Conservation (phyloP, 2,113 vertebrate genomes). For the Puntigrus tetrazona region DNA sequence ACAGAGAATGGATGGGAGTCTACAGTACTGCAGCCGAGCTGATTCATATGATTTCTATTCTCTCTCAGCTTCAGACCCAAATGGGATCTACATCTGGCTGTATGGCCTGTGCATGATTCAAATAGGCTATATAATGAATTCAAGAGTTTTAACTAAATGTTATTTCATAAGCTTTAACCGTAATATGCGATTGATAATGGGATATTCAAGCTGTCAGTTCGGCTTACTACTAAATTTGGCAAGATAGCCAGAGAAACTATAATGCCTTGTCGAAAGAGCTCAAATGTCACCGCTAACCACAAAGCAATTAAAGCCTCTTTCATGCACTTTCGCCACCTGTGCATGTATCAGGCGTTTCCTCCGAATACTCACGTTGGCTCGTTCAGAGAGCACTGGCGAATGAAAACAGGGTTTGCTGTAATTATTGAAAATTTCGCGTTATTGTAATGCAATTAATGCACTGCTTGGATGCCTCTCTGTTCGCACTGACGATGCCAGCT, state of each 20-base stretch:
- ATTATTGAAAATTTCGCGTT: conserved; percentile 14
- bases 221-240: not conserved
- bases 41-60: not conserved
- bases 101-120: not conserved
- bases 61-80: not conserved
- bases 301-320: conserved; percentile 53
- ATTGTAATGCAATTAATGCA: conserved; percentile 31
- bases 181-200: not conserved
- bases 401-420: not conserved
- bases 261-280: conserved; percentile 43
- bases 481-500: conserved; percentile 49
- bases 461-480: not conserved
- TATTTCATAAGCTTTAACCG: not conserved
- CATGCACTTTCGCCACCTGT: conserved; percentile 50
- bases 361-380: not conserved
- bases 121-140: not conserved
- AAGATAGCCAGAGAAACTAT: conserved; percentile 26
- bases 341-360: conserved; percentile 35
- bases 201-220: not conserved
- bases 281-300: conserved; percentile 50
- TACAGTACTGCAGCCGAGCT: not conserved
- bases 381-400: not conserved
- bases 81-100: not conserved
- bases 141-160: not conserved
- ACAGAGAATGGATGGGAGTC: not conserved